Conservation (phyloP, 2,797 vertebrate genomes). For the Meda fulgida region DNA sequence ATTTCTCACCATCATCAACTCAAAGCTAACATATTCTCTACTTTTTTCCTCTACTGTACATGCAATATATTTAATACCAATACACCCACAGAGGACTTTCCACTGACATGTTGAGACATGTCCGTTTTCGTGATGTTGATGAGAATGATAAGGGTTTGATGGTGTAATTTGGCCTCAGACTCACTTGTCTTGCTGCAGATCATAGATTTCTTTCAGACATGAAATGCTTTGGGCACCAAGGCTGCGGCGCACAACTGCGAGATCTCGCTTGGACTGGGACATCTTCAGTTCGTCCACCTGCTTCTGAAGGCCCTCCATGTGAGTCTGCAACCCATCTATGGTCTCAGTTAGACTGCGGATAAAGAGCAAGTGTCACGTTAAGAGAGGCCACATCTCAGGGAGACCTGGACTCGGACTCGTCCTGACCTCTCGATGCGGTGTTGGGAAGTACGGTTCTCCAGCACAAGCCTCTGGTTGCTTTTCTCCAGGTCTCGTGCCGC, state of each 20-base stretch:
- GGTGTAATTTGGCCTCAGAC: slow-evolving; percentile 48
- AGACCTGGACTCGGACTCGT: rapidly evolving
- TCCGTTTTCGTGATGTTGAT: background rate
- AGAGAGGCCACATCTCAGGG: background rate
- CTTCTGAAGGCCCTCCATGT: slow-evolving; percentile 88
- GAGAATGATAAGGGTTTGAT: background rate
- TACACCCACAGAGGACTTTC: too few relatives aligned
- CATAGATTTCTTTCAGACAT: slow-evolving; percentile 90
- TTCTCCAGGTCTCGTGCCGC: slow-evolving; percentile 90
- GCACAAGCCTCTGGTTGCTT: slow-evolving; percentile 86
- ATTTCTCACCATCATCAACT: background rate
- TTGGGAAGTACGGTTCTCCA: slow-evolving; percentile 88
- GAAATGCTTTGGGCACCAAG: slow-evolving; percentile 85
- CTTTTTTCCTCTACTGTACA: background rate
- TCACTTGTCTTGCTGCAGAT: slow-evolving; percentile 87
- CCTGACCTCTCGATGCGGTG: slow-evolving; percentile 87
- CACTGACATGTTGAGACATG: background rate
- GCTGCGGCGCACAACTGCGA: slow-evolving; percentile 76
- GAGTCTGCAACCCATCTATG: slow-evolving; percentile 86
- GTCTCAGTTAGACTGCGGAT: slow-evolving; percentile 87
- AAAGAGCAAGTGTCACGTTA: background rate
- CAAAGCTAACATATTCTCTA: background rate
- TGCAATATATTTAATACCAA: background rate
- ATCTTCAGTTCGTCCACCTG: slow-evolving; percentile 88
- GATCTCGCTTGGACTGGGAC: slow-evolving; percentile 75